Base-by-base conservation (phyloP, 2,888 invertebrate species). In the Rhamphomyia laevipes region DNA sequence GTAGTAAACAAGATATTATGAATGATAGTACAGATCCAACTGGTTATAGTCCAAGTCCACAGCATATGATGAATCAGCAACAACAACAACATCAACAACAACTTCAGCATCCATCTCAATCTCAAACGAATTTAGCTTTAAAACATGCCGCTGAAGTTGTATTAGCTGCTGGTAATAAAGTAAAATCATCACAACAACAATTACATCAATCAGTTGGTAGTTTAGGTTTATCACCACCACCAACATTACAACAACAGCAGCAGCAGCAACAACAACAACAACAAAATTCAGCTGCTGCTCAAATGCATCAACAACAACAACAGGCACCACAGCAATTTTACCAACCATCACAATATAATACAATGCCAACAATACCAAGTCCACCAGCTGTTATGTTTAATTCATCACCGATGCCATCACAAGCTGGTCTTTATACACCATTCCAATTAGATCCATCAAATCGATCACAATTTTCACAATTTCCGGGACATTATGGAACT, bases 361-460 rank as follows among this genome's bases (percentile, higher is more conserved):
- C 81, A 45, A 81, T 90, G 64, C 82, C 89, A 17, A 86, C 89
- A 27, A 87, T 91, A 54, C 90, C 91, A 31, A 90, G 89, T 47
- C 90, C 91, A 16, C 84, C 85, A 18, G 84, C 86, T 13, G 84
- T 89, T 48, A 73, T 86, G 51, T 88, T 84, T 63, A 87, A 88
- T 66, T 84, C 87, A 30, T 82, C 86, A 42, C 81, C 82, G 63
- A 69, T 84, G 59, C 80, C 75, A 42, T 79, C 81, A 55, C 86
- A 83, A 63, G 82, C 81, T 58, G 80, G 86, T 46, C 74, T 89
- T 38, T 92, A 90, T 67, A 87, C 86, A 59, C 81, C 90, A 57
- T 91, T 91, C 76, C 83, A 82, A 61, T 73, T 82, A 57, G 72
- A 75, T 56, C 68, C 68, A 61, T 86, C 86, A 66, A 82, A 82